Conservation (phyloP, 2,797 vertebrate species). For the Pseudochromis fuscus region DNA sequence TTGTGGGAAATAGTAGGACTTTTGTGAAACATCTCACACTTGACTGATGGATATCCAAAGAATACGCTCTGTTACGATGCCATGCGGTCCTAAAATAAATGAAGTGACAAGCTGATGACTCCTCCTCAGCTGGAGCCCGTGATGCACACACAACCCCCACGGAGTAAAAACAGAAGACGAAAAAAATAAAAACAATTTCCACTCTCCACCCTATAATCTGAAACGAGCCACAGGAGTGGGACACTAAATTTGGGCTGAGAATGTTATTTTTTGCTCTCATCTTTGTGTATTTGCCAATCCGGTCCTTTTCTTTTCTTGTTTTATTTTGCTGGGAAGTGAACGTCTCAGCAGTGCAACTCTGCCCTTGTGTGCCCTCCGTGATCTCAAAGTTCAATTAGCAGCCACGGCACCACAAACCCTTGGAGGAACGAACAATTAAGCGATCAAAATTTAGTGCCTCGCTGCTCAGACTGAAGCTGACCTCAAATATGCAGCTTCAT, state of each 20-base stretch:
- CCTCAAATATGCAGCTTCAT: slow-evolving; percentile 40
- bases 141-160: slow-evolving; percentile 54
- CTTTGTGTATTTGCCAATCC: slow-evolving; percentile 76
- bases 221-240: slow-evolving; percentile 68
- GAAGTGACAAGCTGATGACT: slow-evolving; percentile 49
- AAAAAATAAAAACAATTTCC: slow-evolving; percentile 48
- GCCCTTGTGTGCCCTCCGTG: slow-evolving; percentile 58
- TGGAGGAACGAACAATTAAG: slow-evolving; percentile 47
- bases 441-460: slow-evolving; percentile 43
- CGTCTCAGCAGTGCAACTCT: slow-evolving; percentile 41
- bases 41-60: slow-evolving; percentile 32
- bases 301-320: slow-evolving; percentile 55
- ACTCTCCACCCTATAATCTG: slow-evolving; percentile 78
- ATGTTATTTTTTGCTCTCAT: slow-evolving; percentile 82
- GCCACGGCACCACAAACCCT: slow-evolving; percentile 35
- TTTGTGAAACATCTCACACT: slow-evolving; percentile 12
- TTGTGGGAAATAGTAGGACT: neutral
- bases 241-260: slow-evolving; percentile 73
- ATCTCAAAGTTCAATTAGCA: slow-evolving; percentile 61
- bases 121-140: slow-evolving; percentile 47
- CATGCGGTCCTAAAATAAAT: slow-evolving; percentile 52
- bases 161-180: slow-evolving; percentile 50
- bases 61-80: slow-evolving; percentile 33
- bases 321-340: slow-evolving; percentile 58
- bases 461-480: slow-evolving; percentile 29